Base-by-base conservation (phyloP, 2,113 vertebrate species). In the Harpagus bidentatus region DNA sequence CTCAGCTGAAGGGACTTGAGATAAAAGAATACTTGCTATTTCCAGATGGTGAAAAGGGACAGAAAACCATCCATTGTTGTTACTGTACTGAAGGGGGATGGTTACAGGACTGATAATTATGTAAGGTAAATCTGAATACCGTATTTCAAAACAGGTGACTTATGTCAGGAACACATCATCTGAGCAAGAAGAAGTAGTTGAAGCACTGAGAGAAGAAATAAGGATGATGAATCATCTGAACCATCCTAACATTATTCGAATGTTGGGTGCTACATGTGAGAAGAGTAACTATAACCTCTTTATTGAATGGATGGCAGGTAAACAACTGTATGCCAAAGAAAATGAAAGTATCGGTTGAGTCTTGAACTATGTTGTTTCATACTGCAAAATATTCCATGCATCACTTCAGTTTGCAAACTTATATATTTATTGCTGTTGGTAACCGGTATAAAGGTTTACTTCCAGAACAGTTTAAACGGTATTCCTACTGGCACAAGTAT, bases 221-320 rank as follows among this genome's bases (percentile, higher is more conserved):
- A 96, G 99, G 38, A 99, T 99, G 99, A 99, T 99, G 99, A 97
- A 97, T 88, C 98, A 99, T 80, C 98, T 99, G 86, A 98, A 98
- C 94, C 99, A 99, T 88, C 98, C 99, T 13, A 99, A 99, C 95
- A 99, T 99, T 92, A 99, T 99, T 82, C 97, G 99, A 65, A 99
- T 99, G 99, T 88, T 99, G 92, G 99, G 99, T 4, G 98, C 99
- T 48, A 99, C 99, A 0, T 99, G 99, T 18, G 99, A 99, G 95
- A 99, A 99, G 97, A 99, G 98, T 98, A 99, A 99, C 95, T 99
- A 99, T 92, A 99, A 99, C 94, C 98, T 99, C 61, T 99, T 99
- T 93, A 99, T 99, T 34, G 99, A 99, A 81, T 99, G 99, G 99
- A 99, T 99, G 99, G 99, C 99, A 96, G 99, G 99, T 99, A 97